Evolutionary conservation across 2,113 vertebrate genomes (phyloP), one percentile per base, ranked within the genome.

Genomic region (Tachysurus vachellii): DNA sequence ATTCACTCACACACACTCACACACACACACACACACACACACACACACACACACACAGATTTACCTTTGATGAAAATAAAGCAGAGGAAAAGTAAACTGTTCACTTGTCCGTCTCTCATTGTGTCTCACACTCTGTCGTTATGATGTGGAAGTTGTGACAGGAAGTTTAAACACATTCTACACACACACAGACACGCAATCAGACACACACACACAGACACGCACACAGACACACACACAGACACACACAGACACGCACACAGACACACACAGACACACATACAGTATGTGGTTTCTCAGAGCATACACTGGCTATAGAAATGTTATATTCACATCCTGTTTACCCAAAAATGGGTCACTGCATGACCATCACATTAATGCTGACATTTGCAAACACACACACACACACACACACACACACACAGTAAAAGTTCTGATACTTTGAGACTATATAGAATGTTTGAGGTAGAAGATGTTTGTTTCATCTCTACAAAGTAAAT

Each of bases 311-410:
- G 73, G 44, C 71, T 54, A 56, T 36, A 64, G 28, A n/a, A 50
- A 42, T 17, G 3, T n/a, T 61, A 17, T 14, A 81, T 61, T 54
- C 87, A 88, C 87, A 62, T 88, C 87, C 87, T 88, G 54, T 81
- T 47, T 81, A 50, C 42, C 57, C 73, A 36, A 7, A 62, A 62
- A 42, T 82, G 80, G 80, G 80, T 82, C 57, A 82, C 57, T 62
- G 59, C 36, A 64, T 82, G 80, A 64, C 57, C 59, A 59, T 44
- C 57, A 82, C 13, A 47, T 56, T 56, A 73, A 36, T 26, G 36
- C 17, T 44, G 9, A 70, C 66, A 36, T 5, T 0, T 1, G 7
- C 31, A 11, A 8, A 23, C 70, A 23, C 42, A 70, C 31, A 42
- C 68, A 28, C 31, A 36, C 68, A 70, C 68, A 36, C n/a, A 68